Evolutionary conservation across 1,140 invertebrate species (phyloP).

Genomic region (Mya arenaria): DNA sequence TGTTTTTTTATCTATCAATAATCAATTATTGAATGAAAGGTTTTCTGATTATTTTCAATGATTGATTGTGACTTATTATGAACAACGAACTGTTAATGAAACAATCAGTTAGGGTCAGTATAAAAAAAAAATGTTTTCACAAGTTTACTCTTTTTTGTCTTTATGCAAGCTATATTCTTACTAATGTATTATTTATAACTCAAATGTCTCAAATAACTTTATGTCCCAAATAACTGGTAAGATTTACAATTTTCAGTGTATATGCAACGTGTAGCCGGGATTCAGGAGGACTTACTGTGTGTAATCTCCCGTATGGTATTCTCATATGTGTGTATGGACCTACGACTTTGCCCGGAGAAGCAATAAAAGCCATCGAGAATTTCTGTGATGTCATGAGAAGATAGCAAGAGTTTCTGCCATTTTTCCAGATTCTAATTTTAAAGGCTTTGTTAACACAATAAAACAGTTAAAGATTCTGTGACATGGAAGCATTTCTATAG

Average conservation of each 20-base stretch:
- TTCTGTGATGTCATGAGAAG: slow-evolving; percentile 37
- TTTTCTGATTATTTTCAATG: not conserved
- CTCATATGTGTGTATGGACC: not conserved
- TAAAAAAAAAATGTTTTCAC: not conserved
- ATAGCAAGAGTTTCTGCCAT: too few relatives aligned
- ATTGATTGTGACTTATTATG: not conserved
- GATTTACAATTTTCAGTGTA: slow-evolving; percentile 9
- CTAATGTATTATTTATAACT: not conserved
- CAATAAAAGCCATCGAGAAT: slow-evolving; percentile 18
- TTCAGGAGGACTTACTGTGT: not conserved
- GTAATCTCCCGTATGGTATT: slow-evolving; percentile 19
- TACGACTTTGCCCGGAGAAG: not conserved
- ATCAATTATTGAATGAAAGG: too few relatives aligned
- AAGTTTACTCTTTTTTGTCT: not conserved
- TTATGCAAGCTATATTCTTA: not conserved
- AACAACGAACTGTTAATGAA: not conserved
- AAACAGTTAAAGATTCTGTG: too few relatives aligned
- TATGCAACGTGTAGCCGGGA: slow-evolving; percentile 22
- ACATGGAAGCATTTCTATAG: too few relatives aligned
- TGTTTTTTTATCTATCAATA: too few relatives aligned
- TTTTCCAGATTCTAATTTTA: too few relatives aligned
- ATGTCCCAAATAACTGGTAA: too few relatives aligned
- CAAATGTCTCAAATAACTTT: too few relatives aligned
- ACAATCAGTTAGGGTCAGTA: not conserved
- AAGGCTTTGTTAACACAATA: too few relatives aligned